Conservation (phyloP, 2,888 invertebrate genomes). For the Brachyptera risi region DNA sequence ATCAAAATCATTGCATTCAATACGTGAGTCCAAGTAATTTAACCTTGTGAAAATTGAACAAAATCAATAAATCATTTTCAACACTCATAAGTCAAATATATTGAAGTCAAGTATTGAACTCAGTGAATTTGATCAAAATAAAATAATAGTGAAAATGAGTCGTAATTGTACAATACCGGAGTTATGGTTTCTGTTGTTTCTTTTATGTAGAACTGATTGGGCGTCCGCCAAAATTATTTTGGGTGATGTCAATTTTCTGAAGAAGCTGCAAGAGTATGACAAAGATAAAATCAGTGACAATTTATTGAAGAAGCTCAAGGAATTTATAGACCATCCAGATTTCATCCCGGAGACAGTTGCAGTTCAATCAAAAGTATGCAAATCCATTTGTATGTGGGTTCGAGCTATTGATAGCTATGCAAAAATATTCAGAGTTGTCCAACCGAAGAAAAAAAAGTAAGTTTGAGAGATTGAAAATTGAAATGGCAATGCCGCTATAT, state of each 20-base stretch:
- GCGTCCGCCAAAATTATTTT: slow-evolving; percentile 73
- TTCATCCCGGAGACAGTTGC: slow-evolving; percentile 81
- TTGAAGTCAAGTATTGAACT: no score
- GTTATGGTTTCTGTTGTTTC: no score
- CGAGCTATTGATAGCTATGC: slow-evolving; percentile 86
- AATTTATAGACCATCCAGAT: slow-evolving; percentile 78
- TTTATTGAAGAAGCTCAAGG: slow-evolving; percentile 71
- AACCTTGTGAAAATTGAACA: no score
- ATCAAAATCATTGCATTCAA: no score
- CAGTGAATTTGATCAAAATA: no score
- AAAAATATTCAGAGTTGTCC: slow-evolving; percentile 79
- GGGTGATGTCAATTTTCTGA: slow-evolving; percentile 78
- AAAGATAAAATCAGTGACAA: slow-evolving; percentile 81
- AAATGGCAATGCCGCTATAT: neutral
- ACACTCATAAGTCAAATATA: no score
- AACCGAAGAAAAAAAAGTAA: slow-evolving; percentile 79
- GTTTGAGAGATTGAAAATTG: slow-evolving; percentile 35
- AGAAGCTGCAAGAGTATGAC: slow-evolving; percentile 76
- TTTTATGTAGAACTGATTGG: slow-evolving; percentile 92
- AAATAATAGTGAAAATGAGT: no score
- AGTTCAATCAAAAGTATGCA: slow-evolving; percentile 82
- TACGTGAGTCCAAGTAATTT: no score
- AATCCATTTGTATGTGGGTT: slow-evolving; percentile 90
- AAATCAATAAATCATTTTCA: no score
- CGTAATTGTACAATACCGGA: no score